A percentile compares a stretch with the other conserved stretches of the same genome.
Conservation (phyloP, 2,797 vertebrate genomes). For the Phalanger gymnotis region DNA sequence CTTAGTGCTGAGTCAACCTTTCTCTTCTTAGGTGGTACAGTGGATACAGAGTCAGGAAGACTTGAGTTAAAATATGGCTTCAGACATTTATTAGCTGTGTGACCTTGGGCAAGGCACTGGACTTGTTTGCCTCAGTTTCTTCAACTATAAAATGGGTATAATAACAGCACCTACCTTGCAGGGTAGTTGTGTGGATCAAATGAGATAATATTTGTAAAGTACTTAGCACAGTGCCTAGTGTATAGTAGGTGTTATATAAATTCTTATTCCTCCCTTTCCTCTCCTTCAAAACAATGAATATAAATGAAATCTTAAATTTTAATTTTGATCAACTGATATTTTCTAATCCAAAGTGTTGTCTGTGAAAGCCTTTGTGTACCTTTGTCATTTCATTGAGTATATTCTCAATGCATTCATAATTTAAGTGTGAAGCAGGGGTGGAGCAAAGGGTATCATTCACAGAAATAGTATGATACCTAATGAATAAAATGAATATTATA, state of each 20-base stretch:
- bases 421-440: neutral
- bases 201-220: neutral
- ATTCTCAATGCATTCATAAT: neutral
- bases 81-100: neutral
- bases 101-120: neutral
- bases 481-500: neutral
- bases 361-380: neutral
- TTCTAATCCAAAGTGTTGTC: neutral
- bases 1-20: neutral
- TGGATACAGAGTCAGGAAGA: neutral
- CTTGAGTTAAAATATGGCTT: neutral
- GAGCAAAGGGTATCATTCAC: neutral
- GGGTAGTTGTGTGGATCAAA: neutral
- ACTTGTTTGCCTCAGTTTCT: neutral
- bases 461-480: conserved; percentile 14
- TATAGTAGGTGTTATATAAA: neutral
- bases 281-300: neutral
- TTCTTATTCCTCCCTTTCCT: neutral
- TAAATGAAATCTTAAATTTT: neutral
- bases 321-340: neutral
- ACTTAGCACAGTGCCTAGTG: neutral
- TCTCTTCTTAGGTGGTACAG: neutral
- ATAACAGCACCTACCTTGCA: neutral
- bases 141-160: neutral
- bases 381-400: neutral